Evolutionary conservation across 2,797 vertebrate species (phyloP).

Genomic region (Macrochelys suwanniensis): DNA sequence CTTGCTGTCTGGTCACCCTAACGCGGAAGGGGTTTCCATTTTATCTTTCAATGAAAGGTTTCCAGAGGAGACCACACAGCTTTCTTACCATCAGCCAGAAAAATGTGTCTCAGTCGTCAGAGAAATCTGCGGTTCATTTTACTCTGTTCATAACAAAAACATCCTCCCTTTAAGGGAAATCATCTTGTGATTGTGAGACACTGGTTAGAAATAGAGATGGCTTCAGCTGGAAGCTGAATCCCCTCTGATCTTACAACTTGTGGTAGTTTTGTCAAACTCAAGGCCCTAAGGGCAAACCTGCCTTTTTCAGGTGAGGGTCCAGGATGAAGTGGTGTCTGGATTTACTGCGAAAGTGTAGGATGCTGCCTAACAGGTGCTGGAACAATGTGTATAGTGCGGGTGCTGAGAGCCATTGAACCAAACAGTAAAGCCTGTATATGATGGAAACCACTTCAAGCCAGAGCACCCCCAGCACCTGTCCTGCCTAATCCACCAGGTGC

Average conservation of each 20-base stretch:
- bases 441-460: too few relatives aligned
- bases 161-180: not conserved
- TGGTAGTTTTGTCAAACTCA: not conserved
- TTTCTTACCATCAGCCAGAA: not conserved
- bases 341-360: not conserved
- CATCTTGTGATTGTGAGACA: not conserved
- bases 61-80: not conserved
- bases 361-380: rapidly evolving
- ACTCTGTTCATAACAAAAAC: not conserved
- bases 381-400: too few relatives aligned
- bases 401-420: too few relatives aligned
- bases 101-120: not conserved
- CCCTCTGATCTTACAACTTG: not conserved
- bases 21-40: not conserved
- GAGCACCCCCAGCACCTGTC: too few relatives aligned
- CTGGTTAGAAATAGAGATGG: not conserved
- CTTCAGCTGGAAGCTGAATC: not conserved
- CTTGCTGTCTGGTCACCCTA: too few relatives aligned
- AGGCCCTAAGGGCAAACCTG: not conserved
- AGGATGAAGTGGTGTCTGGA: not conserved
- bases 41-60: not conserved
- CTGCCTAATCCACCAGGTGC: too few relatives aligned
- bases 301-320: not conserved
- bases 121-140: not conserved
- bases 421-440: too few relatives aligned